Base-by-base conservation (phyloP, 2,113 vertebrate species). In the Proteles cristata region DNA sequence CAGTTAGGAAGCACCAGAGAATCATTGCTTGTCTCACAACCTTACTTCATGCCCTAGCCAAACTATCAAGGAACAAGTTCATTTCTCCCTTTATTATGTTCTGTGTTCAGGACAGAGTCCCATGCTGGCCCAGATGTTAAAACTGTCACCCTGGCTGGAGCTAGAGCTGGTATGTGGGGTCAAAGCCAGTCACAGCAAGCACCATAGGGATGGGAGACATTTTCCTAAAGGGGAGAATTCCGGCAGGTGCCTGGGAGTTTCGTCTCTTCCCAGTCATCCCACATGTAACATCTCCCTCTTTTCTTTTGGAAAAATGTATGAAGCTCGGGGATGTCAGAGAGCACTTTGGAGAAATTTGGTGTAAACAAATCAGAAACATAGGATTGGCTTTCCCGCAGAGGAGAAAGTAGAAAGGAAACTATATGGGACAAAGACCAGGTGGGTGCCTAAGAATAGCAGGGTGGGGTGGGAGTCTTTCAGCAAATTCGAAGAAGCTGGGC, bases 281-380 rank as follows among this genome's bases (percentile, higher is more conserved):
- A 48, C 4, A 77, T 12, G 16, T 68, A 50, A 35, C n/a, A 48
- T 93, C 45, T 68, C 23, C 50, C 31, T 66, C 19, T 84, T 94
- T 96, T 39, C 68, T 94, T 93, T 77, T 90, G 83, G 94, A 96
- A 97, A 88, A 85, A 93, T 63, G 76, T 90, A 50, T 48, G 86
- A 97, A 39, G 25, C 55, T 90, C 26, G 58, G 31, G 87, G 85
- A 93, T 77, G 35, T 79, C 91, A 96, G 63, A 79, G 39, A 95
- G 85, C n/a, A 77, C 28, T 68, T 85, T 89, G 35, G 77, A 92
- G 31, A 91, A 88, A 96, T 93, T 61, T 91, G 86, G 45, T 89
- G n/a, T 92, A 85, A 95, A 89, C 39, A 65, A 97, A 97, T 96
- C 77, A 89, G 88, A 95, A 96, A 93, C 87, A 96, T 10, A 65